Evolutionary conservation across 2,888 invertebrate species (phyloP), one percentile per base, ranked within the genome.

Genomic region (Eupithecia subfuscata): DNA sequence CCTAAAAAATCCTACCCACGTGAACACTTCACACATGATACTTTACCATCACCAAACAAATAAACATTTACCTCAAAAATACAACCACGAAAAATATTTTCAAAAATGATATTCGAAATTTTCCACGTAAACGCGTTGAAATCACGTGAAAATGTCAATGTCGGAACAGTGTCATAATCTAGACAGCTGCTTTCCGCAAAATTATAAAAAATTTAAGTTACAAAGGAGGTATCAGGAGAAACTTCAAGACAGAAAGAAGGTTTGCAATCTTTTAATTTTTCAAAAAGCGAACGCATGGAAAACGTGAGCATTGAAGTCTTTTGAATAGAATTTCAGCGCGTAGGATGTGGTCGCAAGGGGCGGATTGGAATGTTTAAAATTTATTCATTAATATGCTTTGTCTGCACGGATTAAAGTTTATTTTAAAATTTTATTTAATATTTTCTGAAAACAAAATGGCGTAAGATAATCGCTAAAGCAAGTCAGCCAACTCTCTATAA

Each of bases 31-130:
- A 89, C 90, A 93, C 95, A 94, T 94, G 91, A 93, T 94, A 93
- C 87, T 88, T 88, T 84, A 91, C 90, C 94, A 95, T 94, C 89
- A 87, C 90, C 86, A 87, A 87, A 86, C 88, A 89, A 90, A 92
- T 92, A 95, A 93, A 95, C 85, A 92, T 92, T 93, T 91, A 91
- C 91, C 86, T 95, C 93, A 91, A 95, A 95, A 95, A 95, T 92
- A 93, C 90, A 93, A 81, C 84, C 87, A 92, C 89, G 92, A 93
- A 93, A 94, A 95, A 94, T 92, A 90, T 90, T 89, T 77, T 78
- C 88, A 88, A 93, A 94, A 93, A 92, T 88, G 84, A 85, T 89
- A 90, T 90, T 92, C 90, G 89, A 92, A 94, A 92, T 91, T 92
- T 91, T 85, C 82, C 85, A 92, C 89, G 89, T 86, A 89, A 88